Percentiles rank a stretch among this genome's conserved stretches.
phyloP scores from a whole-genome alignment of 2,113 vertebrate genomes.

The Girardinichthys multiradiatus region DNA sequence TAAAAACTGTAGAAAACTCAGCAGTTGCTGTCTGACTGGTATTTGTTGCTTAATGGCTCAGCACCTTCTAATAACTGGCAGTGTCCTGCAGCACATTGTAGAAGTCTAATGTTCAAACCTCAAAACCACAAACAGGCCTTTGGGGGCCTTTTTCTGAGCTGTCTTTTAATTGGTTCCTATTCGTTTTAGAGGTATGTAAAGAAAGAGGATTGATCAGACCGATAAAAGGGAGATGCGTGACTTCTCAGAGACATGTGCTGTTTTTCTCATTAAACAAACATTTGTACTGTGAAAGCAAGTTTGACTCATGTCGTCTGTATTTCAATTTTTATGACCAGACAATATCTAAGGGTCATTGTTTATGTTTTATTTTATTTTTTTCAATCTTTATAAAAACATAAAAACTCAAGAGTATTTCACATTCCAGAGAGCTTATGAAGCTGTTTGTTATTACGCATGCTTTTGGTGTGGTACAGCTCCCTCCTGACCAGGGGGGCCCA shows the following conservation, averaged over 20 bases:
- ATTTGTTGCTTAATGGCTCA: slow-evolving; percentile 58
- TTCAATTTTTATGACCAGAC: slow-evolving; percentile 10
- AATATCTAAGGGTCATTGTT: slow-evolving; percentile 18
- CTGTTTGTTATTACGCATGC: slow-evolving; percentile 67
- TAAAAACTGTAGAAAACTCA: slow-evolving; percentile 64
- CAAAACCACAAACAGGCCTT: slow-evolving; percentile 65
- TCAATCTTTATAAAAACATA: slow-evolving; percentile 40
- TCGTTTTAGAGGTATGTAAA: slow-evolving; percentile 42
- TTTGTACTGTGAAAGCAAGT: slow-evolving; percentile 21
- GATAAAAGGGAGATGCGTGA: neutral
- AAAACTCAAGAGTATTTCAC: slow-evolving; percentile 42
- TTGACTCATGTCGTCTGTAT: slow-evolving; percentile 12
- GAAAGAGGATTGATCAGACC: slow-evolving; percentile 25
- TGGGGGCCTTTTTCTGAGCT: slow-evolving; percentile 55
- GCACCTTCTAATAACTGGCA: slow-evolving; percentile 56
- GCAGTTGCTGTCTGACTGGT: slow-evolving; percentile 47
- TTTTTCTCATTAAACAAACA: neutral
- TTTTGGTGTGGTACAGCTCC: slow-evolving; percentile 51
- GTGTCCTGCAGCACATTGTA: slow-evolving; percentile 31
- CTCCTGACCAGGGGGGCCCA: slow-evolving; percentile 30
- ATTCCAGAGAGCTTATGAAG: slow-evolving; percentile 56
- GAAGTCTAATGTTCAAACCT: slow-evolving; percentile 56
- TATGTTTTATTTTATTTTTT: slow-evolving; percentile 21
- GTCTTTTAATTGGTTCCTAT: slow-evolving; percentile 48
- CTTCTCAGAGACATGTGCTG: slow-evolving; percentile 4